Evolutionary conservation across 2,113 vertebrate species (phyloP).

Genomic region (Urocolius indicus): DNA sequence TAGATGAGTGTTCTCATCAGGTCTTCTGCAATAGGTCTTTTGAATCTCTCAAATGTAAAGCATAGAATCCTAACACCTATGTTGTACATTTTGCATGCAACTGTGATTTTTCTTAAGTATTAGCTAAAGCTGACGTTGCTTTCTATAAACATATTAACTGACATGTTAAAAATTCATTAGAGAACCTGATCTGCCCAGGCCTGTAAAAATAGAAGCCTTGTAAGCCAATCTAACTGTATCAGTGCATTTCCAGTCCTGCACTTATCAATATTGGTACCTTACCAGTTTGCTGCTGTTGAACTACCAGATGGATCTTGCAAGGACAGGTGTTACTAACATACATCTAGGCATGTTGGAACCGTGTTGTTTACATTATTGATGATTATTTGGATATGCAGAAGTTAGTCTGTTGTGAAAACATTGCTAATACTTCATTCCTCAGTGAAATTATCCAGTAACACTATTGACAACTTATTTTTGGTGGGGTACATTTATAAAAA

Average conservation of each 20-base stretch:
- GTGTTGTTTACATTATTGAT: neutral
- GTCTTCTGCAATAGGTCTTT: neutral
- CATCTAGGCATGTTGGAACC: neutral
- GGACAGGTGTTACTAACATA: neutral
- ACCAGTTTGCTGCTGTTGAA: neutral
- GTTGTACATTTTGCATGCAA: constrained; percentile 38
- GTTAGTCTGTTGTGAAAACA: neutral
- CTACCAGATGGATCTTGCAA: neutral
- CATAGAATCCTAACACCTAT: neutral
- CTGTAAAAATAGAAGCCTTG: constrained; percentile 63
- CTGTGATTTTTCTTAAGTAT: constrained; percentile 69
- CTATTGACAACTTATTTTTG: neutral
- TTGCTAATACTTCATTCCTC: neutral
- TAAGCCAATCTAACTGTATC: constrained; percentile 68
- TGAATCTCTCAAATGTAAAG: neutral
- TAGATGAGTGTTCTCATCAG: neutral
- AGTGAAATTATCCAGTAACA: neutral
- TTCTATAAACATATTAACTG: constrained; percentile 61
- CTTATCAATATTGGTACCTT: constrained; percentile 32
- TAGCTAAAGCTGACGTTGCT: constrained; percentile 35
- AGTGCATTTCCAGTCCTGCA: constrained; percentile 61
- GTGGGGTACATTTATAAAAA: neutral
- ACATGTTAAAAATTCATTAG: constrained; percentile 68
- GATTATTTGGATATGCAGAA: neutral
- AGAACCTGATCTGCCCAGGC: constrained; percentile 58